Base-by-base conservation (phyloP, 2,888 invertebrate genomes). In the Petrolisthes manimaculis region DNA sequence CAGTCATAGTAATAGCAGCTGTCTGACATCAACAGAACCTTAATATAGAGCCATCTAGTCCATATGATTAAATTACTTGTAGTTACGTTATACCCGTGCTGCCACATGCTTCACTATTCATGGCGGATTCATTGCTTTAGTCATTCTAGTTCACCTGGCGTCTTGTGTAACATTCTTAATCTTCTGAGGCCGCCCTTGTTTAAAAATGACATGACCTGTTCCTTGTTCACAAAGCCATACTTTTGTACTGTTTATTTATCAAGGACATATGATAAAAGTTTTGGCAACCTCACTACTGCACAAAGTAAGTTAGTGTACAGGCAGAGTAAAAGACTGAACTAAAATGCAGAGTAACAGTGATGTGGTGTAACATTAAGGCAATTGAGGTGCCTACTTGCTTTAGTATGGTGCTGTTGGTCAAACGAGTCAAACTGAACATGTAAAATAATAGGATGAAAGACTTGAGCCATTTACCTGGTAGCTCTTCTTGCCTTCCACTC, bases 191-290 rank as follows among this genome's bases (percentile, higher is more conserved):
- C 56, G 56, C n/a, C 56, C 54, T 21, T 21, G 24, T 21, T 55
- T 21, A 55, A 53, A 8, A n/a, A 79, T 56, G 56, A 80, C 18
- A 80, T 80, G 3, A 21, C n/a, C 56, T 55, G 24, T 78, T 84
- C 18, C 67, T 67, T 61, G 18, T 80, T 21, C 55, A 12, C 37
- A 56, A 67, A 9, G n/a, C 67, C 82, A 61, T 61, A 77, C 55
- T 77, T 84, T 84, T 84, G 84, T 84, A 84, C 84, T 84, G 61
- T 61, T 84, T 84, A 18, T 61, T 84, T 77, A 84, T 78, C 55
- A 84, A 84, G 84, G 84, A 84, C 77, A 77, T 77, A 78, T 77
- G 51, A 51, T 75, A 74, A 77, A 84, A 51, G 51, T 84, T 55
- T 78, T 61, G 8, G 37, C 51, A 61, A 24, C 75, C 75, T 77